Evolutionary conservation across 2,888 invertebrate genomes (phyloP), one percentile per base, ranked within the genome.

Genomic region (Neocrepidodera transversa): DNA sequence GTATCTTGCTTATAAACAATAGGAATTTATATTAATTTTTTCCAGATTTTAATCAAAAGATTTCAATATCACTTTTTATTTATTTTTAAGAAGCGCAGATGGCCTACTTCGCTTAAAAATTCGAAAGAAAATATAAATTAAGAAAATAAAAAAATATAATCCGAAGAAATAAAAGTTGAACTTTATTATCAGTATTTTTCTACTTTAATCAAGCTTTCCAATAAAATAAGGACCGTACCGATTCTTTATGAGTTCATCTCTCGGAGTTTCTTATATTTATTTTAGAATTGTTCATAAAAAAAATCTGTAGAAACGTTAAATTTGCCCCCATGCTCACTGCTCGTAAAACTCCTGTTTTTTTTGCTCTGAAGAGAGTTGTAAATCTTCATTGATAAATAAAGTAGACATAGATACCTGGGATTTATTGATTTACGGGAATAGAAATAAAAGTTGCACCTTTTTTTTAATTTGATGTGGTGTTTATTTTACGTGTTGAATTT

Each of bases 331-430:
- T 32, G 49, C 54, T 43, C 54, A 28, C 45, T 36, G 51, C 50
- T 60, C 60, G 60, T 60, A 55, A 60, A 60, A 60, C 18, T 50
- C 30, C 36, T 54, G 23, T 51, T 55, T 38, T 32, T 55, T 50
- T 54, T 45, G 55, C 55, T 55, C 55, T 35, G 30, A 28, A 17
- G 59, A 49, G 43, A 36, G 54, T 36, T 20, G 54, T 60, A 55
- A 55, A 60, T 60, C 55, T 60, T 60, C 59, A 55, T 60, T 60
- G 59, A 60, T 60, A 55, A 60, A 60, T 60, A 60, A 60, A 54
- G 54, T 60, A 60, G 59, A 55, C 43, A 56, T 20, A 48, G 55
- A 40, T 35, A 58, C 53, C 16, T 17, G 10, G n/a, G 54, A 13
- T 30, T 28, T 59, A 59, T 59, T 59, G 54, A 59, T 59, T 59